A percentile compares a stretch with the other conserved stretches of the same genome.
These are phyloP conservation scores for Drosophila tristis DNA, from an alignment of 1,140 invertebrate species.

Conservation along the genomic window DNA sequence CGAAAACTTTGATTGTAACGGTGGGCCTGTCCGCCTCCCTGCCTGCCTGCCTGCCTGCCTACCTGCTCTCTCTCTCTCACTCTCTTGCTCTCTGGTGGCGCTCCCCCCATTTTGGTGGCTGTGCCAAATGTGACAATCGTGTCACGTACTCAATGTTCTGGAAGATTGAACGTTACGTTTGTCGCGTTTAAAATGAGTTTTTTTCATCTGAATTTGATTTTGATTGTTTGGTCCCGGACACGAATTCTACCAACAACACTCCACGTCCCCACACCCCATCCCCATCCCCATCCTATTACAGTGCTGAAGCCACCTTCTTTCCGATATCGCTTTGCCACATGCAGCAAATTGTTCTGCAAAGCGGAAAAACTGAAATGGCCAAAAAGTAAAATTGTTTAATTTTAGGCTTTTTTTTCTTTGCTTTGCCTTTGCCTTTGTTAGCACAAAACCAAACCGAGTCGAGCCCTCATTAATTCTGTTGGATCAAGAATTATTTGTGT, in stretches of 20 bases:
- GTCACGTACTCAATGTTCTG: constrained; percentile 83
- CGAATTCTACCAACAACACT: constrained; percentile 1
- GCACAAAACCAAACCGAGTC: constrained; percentile 5
- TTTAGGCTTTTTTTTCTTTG: constrained; percentile 64
- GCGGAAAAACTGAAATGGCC: constrained; percentile 43
- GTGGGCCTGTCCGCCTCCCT: too few species aligned
- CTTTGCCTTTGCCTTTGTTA: constrained; percentile 25
- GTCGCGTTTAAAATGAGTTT: constrained; percentile 83
- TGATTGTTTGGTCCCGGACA: constrained; percentile 78
- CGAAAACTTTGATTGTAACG: constrained; percentile 20
- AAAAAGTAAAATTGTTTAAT: constrained; percentile 78
- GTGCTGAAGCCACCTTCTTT: constrained; percentile 50
- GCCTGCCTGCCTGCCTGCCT: too few species aligned
- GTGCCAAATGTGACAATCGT: constrained; percentile 80
- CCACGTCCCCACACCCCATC: too few species aligned
- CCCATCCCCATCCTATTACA: background rate
- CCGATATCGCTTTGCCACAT: constrained; percentile 57
- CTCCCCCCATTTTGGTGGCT: constrained; percentile 13
- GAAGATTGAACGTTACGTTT: constrained; percentile 84
- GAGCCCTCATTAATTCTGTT: constrained; percentile 53
- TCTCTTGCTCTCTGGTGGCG: background rate
- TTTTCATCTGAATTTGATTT: constrained; percentile 78
- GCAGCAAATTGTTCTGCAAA: constrained; percentile 66
- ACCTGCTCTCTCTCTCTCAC: background rate
- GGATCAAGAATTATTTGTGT: constrained; percentile 49